Conservation (phyloP, 2,113 vertebrate species). For the Charadrius vociferus region DNA sequence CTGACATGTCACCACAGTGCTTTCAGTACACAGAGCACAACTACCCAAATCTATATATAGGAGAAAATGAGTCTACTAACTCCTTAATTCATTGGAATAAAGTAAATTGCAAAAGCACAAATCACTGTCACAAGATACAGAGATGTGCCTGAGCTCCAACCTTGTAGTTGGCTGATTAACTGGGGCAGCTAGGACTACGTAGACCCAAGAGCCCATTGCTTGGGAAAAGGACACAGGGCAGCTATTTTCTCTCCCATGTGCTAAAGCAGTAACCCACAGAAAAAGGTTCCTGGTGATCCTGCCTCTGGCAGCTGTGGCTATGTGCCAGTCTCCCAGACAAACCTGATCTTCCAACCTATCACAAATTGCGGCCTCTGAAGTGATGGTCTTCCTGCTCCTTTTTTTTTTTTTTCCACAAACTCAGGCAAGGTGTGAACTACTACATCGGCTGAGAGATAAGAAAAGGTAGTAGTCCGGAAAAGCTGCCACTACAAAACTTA, state of each 20-base stretch:
- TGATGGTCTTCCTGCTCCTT: not conserved
- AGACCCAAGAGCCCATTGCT: not conserved
- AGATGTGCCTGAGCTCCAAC: not conserved
- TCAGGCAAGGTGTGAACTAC: not conserved
- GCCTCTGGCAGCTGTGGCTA: not conserved
- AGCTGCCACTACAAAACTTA: not conserved
- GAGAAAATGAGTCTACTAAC: not conserved
- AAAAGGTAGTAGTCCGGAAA: not conserved
- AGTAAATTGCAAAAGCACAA: not conserved
- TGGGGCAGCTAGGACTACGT: not conserved
- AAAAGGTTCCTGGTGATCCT: not conserved
- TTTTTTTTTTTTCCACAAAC: not conserved
- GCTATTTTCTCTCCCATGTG: not conserved
- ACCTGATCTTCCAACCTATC: not conserved
- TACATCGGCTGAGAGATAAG: not conserved
- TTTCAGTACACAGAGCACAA: not conserved
- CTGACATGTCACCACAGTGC: not conserved
- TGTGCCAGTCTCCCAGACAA: not conserved
- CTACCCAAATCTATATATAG: not conserved
- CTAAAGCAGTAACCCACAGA: not conserved
- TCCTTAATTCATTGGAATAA: constrained; percentile 15
- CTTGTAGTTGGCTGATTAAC: not conserved
- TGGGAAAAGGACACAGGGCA: not conserved
- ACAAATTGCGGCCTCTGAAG: not conserved
- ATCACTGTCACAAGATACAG: not conserved